phyloP scores from a whole-genome alignment of 2,888 invertebrate genomes.

The Lathronympha strigana region DNA sequence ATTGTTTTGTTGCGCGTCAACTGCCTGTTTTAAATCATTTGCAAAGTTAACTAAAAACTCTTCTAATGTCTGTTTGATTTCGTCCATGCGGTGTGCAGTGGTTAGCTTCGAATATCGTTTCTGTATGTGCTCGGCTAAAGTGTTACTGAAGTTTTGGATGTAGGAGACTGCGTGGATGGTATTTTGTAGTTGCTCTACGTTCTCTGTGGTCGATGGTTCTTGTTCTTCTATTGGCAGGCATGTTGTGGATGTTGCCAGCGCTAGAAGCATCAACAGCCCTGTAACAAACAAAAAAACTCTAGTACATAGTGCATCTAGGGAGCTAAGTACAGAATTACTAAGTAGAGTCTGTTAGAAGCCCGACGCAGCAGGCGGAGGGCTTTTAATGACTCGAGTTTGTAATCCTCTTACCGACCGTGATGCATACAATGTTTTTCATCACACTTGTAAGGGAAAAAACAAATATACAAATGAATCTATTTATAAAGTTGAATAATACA shows the following conservation, averaged over 20 bases:
- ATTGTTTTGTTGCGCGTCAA: slow-evolving; percentile 42
- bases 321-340: too few species aligned
- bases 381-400: too few species aligned
- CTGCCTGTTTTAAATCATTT: slow-evolving; percentile 49
- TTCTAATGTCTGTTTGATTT: slow-evolving; percentile 49
- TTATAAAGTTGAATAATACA: too few species aligned
- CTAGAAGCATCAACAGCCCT: slow-evolving; percentile 13
- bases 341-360: too few species aligned
- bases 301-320: not conserved
- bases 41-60: slow-evolving; percentile 53
- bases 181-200: slow-evolving; percentile 22
- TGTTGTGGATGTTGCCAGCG: not conserved
- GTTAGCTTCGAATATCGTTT: slow-evolving; percentile 46
- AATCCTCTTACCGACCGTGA: too few species aligned
- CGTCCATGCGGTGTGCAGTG: slow-evolving; percentile 40
- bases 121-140: slow-evolving; percentile 50
- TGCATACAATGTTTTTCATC: too few species aligned
- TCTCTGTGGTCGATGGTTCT: slow-evolving; percentile 20
- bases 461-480: too few species aligned
- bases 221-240: slow-evolving; percentile 15
- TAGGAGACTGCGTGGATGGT: slow-evolving; percentile 44
- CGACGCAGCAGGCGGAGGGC: too few species aligned
- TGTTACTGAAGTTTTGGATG: slow-evolving; percentile 49
- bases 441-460: too few species aligned
- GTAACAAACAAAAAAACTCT: slow-evolving; percentile 1